Conservation (phyloP, 2,113 vertebrate genomes). For the Rallus limicola region DNA sequence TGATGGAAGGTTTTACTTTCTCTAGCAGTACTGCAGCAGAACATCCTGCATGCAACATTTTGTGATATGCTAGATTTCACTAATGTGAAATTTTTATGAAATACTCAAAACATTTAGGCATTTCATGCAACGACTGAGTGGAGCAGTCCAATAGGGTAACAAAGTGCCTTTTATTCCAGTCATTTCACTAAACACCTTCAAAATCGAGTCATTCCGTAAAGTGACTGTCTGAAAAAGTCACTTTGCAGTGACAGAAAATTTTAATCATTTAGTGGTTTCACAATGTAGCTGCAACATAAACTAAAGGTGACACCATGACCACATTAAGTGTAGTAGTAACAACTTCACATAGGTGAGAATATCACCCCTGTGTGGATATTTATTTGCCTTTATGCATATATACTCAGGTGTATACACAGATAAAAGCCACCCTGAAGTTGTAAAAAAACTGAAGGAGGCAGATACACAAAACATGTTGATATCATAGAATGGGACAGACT, state of each 20-base stretch:
- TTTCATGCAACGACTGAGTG: neutral
- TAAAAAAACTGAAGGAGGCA: neutral
- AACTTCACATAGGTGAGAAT: neutral
- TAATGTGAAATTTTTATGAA: neutral
- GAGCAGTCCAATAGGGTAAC: neutral
- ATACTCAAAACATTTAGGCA: neutral
- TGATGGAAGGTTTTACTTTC: neutral
- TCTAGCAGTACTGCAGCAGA: neutral
- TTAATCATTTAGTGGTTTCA: neutral
- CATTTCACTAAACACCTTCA: neutral
- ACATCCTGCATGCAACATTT: neutral
- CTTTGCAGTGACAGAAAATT: neutral
- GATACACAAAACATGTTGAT: neutral
- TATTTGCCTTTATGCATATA: neutral
- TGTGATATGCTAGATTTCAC: neutral
- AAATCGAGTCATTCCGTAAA: neutral
- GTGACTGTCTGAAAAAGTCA: neutral
- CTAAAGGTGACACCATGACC: neutral
- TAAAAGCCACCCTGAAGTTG: neutral
- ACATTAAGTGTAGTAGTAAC: neutral
- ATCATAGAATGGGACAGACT: neutral
- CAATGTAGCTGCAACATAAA: neutral
- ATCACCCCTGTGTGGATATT: neutral
- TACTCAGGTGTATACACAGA: neutral
- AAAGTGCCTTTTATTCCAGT: neutral